Conservation (phyloP, 2,888 invertebrate species). For the Plebejus anna region DNA sequence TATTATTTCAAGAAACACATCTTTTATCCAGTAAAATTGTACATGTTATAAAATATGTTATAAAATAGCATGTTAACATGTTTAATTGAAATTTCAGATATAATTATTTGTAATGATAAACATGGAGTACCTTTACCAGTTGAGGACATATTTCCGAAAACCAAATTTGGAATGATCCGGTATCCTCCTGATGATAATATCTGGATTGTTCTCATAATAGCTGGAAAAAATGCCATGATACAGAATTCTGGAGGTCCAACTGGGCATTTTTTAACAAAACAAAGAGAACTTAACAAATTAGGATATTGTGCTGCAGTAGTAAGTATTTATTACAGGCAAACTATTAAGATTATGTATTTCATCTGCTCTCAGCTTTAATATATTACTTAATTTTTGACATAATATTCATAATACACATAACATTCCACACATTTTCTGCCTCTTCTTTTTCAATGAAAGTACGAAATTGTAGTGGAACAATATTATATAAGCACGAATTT, state of each 20-base stretch:
- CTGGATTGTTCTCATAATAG: slow-evolving; percentile 81
- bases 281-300: slow-evolving; percentile 81
- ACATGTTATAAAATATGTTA: background rate
- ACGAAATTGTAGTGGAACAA: no score
- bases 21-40: background rate
- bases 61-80: slow-evolving; percentile 26
- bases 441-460: no score
- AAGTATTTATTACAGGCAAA: slow-evolving; percentile 41
- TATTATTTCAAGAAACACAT: background rate
- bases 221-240: slow-evolving; percentile 82
- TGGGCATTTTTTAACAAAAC: slow-evolving; percentile 81
- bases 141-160: slow-evolving; percentile 63
- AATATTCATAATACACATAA: no score
- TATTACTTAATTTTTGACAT: no score
- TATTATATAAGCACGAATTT: no score
- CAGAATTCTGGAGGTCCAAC: slow-evolving; percentile 69
- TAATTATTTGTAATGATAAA: slow-evolving; percentile 80
- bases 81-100: slow-evolving; percentile 62
- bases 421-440: no score
- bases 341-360: no score
- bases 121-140: slow-evolving; percentile 71
- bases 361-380: no score
- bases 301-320: slow-evolving; percentile 81
- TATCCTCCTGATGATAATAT: slow-evolving; percentile 56
- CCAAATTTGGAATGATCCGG: slow-evolving; percentile 68